A percentile compares a stretch with the other conserved stretches of the same genome.
phyloP scores from a whole-genome alignment of 2,797 vertebrate genomes.

The Onychomys leucogaster region DNA sequence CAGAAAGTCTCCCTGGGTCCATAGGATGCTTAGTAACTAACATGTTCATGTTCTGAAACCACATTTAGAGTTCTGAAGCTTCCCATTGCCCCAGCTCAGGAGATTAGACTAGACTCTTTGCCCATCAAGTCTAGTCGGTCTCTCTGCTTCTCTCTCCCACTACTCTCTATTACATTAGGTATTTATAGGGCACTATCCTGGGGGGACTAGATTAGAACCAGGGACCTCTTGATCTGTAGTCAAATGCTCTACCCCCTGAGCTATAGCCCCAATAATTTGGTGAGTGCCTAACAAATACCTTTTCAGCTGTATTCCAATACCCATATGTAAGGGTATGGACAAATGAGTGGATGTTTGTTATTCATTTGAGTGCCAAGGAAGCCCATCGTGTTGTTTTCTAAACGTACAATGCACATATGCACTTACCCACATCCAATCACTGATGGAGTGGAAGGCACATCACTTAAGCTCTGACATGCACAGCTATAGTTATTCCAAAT shows the following conservation, averaged over 20 bases:
- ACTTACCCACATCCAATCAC: neutral
- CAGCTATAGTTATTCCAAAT: neutral
- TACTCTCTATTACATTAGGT: neutral
- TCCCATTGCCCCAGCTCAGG: neutral
- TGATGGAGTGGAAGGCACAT: neutral
- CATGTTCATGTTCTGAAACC: neutral
- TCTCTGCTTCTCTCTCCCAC: neutral
- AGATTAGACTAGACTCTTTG: neutral
- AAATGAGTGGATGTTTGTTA: neutral
- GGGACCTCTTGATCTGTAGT: constrained; percentile 82
- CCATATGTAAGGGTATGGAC: neutral
- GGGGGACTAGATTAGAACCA: constrained; percentile 79
- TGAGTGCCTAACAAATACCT: neutral
- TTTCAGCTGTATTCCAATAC: neutral
- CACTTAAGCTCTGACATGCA: neutral
- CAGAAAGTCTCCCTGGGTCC: neutral
- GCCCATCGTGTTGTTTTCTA: neutral
- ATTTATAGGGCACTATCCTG: neutral
- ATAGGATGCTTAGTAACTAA: neutral
- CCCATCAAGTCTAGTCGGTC: neutral
- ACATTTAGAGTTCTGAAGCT: neutral
- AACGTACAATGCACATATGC: neutral
- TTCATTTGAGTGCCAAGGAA: neutral
- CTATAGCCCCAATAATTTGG: constrained; percentile 65
- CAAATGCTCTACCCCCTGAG: constrained; percentile 84